A percentile compares a stretch with the other conserved stretches of the same genome.
phyloP scores from a whole-genome alignment of 2,113 vertebrate species.

The Paratilapia polleni region DNA sequence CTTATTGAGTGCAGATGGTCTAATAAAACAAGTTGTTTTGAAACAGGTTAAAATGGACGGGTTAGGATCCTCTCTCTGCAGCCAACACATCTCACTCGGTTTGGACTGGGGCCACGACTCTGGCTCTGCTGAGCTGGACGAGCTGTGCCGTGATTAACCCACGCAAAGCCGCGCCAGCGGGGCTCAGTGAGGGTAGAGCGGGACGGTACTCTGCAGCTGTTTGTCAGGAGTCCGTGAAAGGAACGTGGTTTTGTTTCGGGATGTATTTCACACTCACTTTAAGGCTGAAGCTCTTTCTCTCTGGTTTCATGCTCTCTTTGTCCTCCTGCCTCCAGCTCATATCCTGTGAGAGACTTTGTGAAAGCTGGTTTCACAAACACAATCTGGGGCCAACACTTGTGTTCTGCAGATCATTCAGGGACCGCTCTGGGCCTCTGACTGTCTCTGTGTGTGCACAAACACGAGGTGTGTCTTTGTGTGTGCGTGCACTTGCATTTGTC shows the following conservation, averaged over 20 bases:
- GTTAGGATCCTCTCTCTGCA: not conserved
- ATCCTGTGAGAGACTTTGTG: conserved; percentile 29
- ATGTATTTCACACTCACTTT: not conserved
- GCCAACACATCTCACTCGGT: not conserved
- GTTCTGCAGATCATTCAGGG: conserved; percentile 27
- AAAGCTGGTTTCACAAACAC: conserved; percentile 21
- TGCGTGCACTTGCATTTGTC: not conserved
- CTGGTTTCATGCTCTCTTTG: not conserved
- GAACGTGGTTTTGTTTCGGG: not conserved
- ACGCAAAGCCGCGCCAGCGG: not conserved
- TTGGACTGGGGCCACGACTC: not conserved
- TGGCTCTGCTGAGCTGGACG: not conserved
- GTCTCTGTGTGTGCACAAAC: not conserved
- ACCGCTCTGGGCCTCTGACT: not conserved
- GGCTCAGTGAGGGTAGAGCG: not conserved
- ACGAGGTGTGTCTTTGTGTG: not conserved
- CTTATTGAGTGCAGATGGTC: conserved; percentile 53
- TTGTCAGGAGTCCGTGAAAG: not conserved
- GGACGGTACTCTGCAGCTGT: not conserved
- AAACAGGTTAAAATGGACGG: conserved; percentile 43
- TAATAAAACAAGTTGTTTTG: conserved; percentile 55
- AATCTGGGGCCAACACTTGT: conserved; percentile 32
- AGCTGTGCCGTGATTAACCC: not conserved
- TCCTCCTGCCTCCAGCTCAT: conserved; percentile 12
- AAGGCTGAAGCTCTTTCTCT: not conserved